Base-by-base conservation (phyloP, 2,797 vertebrate species). In the Halcyon leucocephala region DNA sequence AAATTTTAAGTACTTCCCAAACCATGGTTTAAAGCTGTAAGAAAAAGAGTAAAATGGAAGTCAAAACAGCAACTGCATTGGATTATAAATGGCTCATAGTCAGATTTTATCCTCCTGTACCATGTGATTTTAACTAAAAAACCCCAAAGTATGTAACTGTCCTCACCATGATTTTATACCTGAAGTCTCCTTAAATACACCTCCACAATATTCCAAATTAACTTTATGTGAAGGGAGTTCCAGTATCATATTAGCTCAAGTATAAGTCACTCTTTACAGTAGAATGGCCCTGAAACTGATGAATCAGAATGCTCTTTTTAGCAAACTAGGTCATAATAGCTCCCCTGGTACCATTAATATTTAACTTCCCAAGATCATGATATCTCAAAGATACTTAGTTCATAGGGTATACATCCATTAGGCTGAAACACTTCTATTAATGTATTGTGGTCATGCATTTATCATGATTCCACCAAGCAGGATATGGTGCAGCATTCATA, bases 271-370 rank as follows among this genome's bases (percentile, higher is more conserved):
- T 92, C 48, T 94, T 92, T 93, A 61, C 41, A 88, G 62, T 57
- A 90, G 82, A 91, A 90, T 73, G 74, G 55, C 71, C 77, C 55
- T 95, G 86, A 95, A 93, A 95, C 86, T 90, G 88, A 95, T 95
- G 95, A 92, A 97, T 94, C 83, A 73, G 73, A 96, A 92, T 55
- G 64, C 79, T 95, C 73, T 81, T 95, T 97, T 95, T 94, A 95
- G 91, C 74, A 92, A 95, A 96, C 90, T 94, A 76, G 92, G 91
- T 95, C 83, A 41, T 95, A 96, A 96, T 87, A 95, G 73, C 64
- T 97, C 95, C 94, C 95, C 82, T 52, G 93, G 79, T 94, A 54
- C 67, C 79, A 90, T 80, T 95, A 96, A 95, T 94, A 94, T 91
- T 82, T 86, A 95, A 65, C 77, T 48, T 97, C 95, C 88, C 81